phyloP scores from a whole-genome alignment of 2,113 vertebrate genomes.

The Oreocharis arfaki region DNA sequence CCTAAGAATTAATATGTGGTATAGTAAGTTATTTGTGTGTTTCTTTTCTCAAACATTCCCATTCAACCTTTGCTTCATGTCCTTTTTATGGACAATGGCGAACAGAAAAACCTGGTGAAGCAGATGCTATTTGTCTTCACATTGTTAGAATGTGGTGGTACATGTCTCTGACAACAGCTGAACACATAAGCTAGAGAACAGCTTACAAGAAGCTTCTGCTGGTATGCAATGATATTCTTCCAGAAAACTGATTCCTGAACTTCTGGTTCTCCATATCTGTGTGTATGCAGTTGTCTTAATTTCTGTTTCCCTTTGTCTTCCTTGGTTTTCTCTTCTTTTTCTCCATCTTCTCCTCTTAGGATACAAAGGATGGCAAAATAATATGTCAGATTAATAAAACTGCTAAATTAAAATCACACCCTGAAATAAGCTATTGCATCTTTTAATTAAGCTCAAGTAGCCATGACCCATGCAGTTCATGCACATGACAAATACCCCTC shows the following conservation, averaged over 20 bases:
- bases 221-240: conserved; percentile 95
- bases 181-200: neutral
- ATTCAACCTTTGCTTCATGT: neutral
- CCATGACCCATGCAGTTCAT: neutral
- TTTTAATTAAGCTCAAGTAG: neutral
- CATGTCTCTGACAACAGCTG: neutral
- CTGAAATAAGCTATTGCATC: neutral
- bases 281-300: conserved; percentile 73
- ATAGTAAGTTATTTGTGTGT: neutral
- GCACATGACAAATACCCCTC: neutral
- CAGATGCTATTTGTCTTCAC: neutral
- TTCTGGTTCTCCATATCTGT: conserved; percentile 85
- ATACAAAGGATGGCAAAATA: neutral
- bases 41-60: neutral
- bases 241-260: conserved; percentile 90
- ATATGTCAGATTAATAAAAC: neutral
- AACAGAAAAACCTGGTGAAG: neutral
- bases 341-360: conserved; percentile 79
- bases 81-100: neutral
- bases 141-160: neutral
- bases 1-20: neutral
- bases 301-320: conserved; percentile 82
- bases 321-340: conserved; percentile 77
- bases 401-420: neutral
- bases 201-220: conserved; percentile 92